A percentile compares a stretch with the other conserved stretches of the same genome.
These are phyloP conservation scores for Peribatodes rhomboidaria DNA, from an alignment of 2,888 invertebrate species.

Conservation along the genomic window DNA sequence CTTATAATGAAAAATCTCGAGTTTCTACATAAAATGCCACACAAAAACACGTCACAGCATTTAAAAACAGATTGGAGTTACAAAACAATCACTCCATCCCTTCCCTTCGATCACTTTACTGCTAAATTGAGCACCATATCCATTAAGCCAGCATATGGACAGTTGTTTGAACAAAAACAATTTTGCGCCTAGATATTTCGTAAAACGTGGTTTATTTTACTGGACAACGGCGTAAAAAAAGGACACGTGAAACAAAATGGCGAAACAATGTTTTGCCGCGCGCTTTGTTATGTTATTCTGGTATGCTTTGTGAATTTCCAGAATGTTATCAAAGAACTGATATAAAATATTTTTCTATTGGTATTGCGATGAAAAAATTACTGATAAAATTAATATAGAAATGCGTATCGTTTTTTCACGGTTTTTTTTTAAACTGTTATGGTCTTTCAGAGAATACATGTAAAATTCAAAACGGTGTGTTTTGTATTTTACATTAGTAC, in stretches of 20 bases:
- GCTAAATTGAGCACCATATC: conserved; percentile 3
- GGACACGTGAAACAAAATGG: conserved; percentile 42
- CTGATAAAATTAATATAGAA: no score
- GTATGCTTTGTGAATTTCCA: conserved; percentile 32
- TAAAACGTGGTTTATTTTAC: conserved; percentile 37
- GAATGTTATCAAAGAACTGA: no score
- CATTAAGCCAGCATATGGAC: conserved; percentile 3
- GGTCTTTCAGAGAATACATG: no score
- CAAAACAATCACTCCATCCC: neutral
- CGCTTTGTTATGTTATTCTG: conserved; percentile 41
- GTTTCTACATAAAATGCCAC: no score
- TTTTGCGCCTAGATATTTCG: conserved; percentile 35
- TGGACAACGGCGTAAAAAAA: conserved; percentile 32
- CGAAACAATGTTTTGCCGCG: conserved; percentile 43
- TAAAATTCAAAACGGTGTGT: no score
- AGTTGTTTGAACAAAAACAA: conserved; percentile 27
- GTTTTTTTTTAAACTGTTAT: no score
- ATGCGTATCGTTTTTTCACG: no score
- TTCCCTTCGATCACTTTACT: neutral
- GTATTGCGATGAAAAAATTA: no score
- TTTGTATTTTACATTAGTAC: no score
- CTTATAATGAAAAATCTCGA: no score
- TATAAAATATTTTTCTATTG: neutral
- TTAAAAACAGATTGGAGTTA: neutral
- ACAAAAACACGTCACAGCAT: neutral